Evolutionary conservation across 2,888 invertebrate genomes (phyloP), one percentile per base, ranked within the genome.

Genomic region (Megalurothrips usitatus): DNA sequence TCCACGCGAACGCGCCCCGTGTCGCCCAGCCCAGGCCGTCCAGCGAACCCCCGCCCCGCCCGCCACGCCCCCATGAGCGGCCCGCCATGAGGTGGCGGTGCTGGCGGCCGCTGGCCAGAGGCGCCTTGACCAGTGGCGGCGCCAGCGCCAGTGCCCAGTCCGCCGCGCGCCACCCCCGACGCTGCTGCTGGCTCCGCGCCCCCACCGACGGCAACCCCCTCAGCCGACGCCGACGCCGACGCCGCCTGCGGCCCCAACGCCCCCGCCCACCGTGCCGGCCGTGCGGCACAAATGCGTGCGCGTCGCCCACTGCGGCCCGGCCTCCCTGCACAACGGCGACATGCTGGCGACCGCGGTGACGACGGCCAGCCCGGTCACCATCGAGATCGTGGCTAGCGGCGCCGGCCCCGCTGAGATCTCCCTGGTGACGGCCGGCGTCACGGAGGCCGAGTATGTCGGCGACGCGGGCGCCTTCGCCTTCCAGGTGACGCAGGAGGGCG

Each of bases 331-430:
- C 81, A 34, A 79, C 78, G 81, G 78, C 80, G 80, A 79, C 81
- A 80, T 80, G 78, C 82, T 78, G 79, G 19, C 78, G 78, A 81
- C 78, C 78, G 78, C 81, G 58, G 78, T 78, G 81, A 23, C 17
- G 79, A 68, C 43, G 81, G 79, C 68, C 79, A 80, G 80, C 80
- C 80, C 47, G 79, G 81, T 68, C 78, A 78, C 80, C 52, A 79
- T 68, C 79, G 79, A 68, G 58, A 81, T 63, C 52, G 63, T 78
- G 43, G 63, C 63, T 78, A 83, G 82, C 80, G 68, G 78, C 26
- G 83, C 75, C 47, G 86, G 86, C 87, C 86, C 86, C n/a, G 85
- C 86, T 52, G 86, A 86, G 81, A 85, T 86, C 80, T 86, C 86
- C 81, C 82, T 85, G 82, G 83, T 86, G 82, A 84, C 85, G 78